These are phyloP conservation scores for Odocoileus hemionus DNA, from an alignment of 2,113 vertebrate species.

Conservation along the genomic window DNA sequence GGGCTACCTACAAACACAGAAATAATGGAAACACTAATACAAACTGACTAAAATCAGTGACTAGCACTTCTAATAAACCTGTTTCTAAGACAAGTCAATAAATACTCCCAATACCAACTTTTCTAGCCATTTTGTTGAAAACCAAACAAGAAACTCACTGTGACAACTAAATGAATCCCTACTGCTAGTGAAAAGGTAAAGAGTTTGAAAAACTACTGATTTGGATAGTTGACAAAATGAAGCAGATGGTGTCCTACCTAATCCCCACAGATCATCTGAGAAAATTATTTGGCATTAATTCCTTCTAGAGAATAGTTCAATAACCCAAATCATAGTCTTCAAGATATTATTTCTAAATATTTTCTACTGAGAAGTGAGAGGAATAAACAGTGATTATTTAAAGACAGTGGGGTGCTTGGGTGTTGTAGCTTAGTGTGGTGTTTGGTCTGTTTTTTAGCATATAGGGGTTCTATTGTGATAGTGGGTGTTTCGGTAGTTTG, in stretches of 20 bases:
- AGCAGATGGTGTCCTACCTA: neutral
- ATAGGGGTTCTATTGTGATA: too few species aligned
- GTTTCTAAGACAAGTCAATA: neutral
- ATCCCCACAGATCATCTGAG: neutral
- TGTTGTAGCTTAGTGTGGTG: too few species aligned
- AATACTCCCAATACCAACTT: neutral
- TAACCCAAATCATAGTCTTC: neutral
- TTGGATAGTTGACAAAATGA: neutral
- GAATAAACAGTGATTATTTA: neutral
- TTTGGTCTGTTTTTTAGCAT: too few species aligned
- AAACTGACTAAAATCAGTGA: neutral
- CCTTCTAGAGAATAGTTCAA: neutral
- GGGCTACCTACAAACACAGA: constrained; percentile 83
- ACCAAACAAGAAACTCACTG: neutral
- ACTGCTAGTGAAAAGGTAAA: neutral
- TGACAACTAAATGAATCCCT: neutral
- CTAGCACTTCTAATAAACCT: neutral
- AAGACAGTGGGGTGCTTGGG: too few species aligned
- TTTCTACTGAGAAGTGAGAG: neutral
- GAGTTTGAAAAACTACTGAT: neutral
- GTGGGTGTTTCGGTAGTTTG: too few species aligned
- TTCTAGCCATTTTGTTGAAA: neutral
- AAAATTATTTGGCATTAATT: neutral
- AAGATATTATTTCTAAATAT: neutral
- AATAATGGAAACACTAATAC: neutral